Base-by-base conservation (phyloP, 2,797 vertebrate species). In the Manis pentadactyla region DNA sequence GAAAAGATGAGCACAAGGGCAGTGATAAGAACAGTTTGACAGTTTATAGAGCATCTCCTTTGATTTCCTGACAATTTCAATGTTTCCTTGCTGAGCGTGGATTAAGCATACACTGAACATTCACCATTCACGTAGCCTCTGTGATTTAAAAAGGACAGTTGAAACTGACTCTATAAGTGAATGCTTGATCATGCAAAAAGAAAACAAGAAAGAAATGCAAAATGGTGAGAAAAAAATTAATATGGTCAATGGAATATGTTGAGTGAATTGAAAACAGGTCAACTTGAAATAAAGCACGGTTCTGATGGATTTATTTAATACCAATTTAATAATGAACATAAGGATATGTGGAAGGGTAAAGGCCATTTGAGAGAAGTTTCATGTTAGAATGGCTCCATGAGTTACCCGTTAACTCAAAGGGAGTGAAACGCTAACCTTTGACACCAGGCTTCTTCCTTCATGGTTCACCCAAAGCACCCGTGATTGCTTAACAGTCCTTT, bases 171-270 rank as follows among this genome's bases (percentile, higher is more conserved):
- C 14, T 9, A 0, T 66, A 63, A 63, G 25, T 83, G 23, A 81
- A 84, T 59, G 29, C 17, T 68, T 87, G 73, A 64, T 64, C 78
- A 34, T 51, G 27, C 13, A 34, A 7, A 86, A 51, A 83, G 14
- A 87, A 95, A 87, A 91, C 10, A 64, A 88, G 34, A 89, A 83
- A 4, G n/a, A 86, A 87, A 83, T 69, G 17, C 7, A 68, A 81
- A 95, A 66, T 27, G 4, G 4, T 5, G 29, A 66, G 49, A n/a
- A 51, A 74, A 57, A 79, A 69, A 63, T 53, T 53, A 8, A 31
- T 87, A 79, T 37, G 46, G n/a, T 29, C 4, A 79, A 61, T 10
- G 46, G 31, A 69, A 89, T 64, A 4, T 57, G 4, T 46, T 57
- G 7, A 83, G 18, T 94, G 4, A 29, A 83, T 3, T 55, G 7